Evolutionary conservation across 2,888 invertebrate species (phyloP).

Genomic region (Tineola bisselliella): DNA sequence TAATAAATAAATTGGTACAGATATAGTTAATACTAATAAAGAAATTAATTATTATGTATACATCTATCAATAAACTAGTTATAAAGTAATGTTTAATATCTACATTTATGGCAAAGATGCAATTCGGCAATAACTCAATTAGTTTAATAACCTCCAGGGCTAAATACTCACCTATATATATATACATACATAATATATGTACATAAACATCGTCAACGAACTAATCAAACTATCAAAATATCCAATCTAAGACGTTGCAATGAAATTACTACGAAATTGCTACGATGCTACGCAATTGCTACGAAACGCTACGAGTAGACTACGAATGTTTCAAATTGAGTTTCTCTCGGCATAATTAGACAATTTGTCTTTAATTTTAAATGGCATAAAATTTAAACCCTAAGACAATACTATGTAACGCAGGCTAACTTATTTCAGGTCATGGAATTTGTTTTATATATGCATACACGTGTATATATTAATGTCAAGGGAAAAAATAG

Average conservation of each 20-base stretch:
- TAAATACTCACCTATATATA: background rate
- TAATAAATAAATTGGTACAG: too few relatives aligned
- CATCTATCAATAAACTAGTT: too few relatives aligned
- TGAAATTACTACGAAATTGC: background rate
- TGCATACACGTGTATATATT: too few relatives aligned
- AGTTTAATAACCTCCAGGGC: background rate
- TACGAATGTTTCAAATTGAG: background rate
- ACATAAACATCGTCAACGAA: background rate
- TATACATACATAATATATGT: background rate
- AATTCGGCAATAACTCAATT: too few relatives aligned
- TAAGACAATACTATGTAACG: too few relatives aligned
- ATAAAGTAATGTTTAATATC: too few relatives aligned
- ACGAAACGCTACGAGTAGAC: background rate
- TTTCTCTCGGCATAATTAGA: background rate
- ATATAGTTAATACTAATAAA: too few relatives aligned
- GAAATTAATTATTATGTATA: too few relatives aligned
- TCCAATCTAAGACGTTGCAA: conserved; percentile 5
- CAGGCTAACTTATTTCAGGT: too few relatives aligned
- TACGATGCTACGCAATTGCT: background rate
- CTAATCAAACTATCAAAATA: conserved; percentile 6
- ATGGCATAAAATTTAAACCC: background rate
- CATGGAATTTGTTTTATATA: too few relatives aligned
- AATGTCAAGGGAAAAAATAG: too few relatives aligned
- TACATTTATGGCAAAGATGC: too few relatives aligned
- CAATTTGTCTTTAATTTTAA: background rate